Base-by-base conservation (phyloP, 53 echinoderm and acorn worm species). In the Astropecten irregularis region DNA sequence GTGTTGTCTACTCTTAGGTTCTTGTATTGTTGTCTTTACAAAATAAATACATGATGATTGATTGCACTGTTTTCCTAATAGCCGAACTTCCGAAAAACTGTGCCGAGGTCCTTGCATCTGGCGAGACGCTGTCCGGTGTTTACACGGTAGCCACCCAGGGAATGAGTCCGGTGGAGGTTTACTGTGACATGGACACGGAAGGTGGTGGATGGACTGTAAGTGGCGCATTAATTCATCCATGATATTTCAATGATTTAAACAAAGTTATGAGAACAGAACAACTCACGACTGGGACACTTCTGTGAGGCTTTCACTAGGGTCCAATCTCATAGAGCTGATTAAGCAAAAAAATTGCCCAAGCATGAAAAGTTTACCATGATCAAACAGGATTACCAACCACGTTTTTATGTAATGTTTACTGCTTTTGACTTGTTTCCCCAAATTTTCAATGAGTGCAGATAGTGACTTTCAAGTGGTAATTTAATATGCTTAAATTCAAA, bases 101-200 rank as follows among this genome's bases (percentile, higher is more conserved):
- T 22, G 66, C 66, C 40, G 40, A 37, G 40, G 22, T 40, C 22
- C 2, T 38, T 2, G 66, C 66, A 3, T 28, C 18, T 2, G 15
- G 36, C 1, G 8, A 54, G 8, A 16, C 9, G 9, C 16, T 21
- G 1, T 42, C 42, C 11, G 84, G 84, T 27, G 69, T 70, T n/a
- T 84, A 84, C 58, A 68, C 68, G 6, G 70, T 84, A 18, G 32
- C 53, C 42, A 56, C 84, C 10, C 49, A 2, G 3, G 84, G 71
- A 7, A 38, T 28, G 44, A 46, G 30, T 0, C 2, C 77, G 18
- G 21, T 77, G 23, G 60, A 77, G 42, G 77, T 77, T 19, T 60
- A 30, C 47, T 77, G 77, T 58, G 77, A 77, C 61, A 77, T 77
- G 77, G n/a, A 6, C 29, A 77, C 77, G 26, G 77, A 77, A 16